Percentiles rank a stretch among this genome's conserved stretches.
Conservation (phyloP, 2,797 vertebrate species). For the Paramormyrops hopkinsi region DNA sequence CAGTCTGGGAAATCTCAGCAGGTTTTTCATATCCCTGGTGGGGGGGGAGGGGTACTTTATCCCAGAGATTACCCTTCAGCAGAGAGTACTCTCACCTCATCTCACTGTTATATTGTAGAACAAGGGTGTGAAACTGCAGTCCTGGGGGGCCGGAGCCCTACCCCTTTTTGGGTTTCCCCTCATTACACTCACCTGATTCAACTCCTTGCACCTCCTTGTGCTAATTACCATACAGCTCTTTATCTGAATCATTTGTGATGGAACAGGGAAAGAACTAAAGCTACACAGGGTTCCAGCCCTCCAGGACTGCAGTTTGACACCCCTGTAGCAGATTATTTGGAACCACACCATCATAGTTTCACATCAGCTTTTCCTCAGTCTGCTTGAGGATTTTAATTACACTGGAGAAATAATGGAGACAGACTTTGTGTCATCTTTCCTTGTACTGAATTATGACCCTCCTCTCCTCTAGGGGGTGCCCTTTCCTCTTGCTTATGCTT, state of each 20-base stretch:
- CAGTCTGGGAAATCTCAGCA: slow-evolving; percentile 56
- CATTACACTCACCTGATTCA: background rate
- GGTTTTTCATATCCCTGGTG: slow-evolving; percentile 58
- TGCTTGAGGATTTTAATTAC: background rate
- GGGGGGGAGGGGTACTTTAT: slow-evolving; percentile 31
- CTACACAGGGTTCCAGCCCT: background rate
- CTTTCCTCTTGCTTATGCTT: background rate
- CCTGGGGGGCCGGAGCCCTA: background rate
- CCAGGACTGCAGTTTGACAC: background rate
- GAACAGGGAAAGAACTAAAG: background rate
- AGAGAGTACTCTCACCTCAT: background rate
- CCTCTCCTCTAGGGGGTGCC: background rate
- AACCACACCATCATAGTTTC: background rate
- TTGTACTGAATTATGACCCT: background rate
- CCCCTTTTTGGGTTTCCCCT: background rate
- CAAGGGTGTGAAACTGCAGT: background rate
- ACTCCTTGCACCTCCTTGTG: background rate
- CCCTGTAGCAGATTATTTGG: background rate
- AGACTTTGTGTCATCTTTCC: background rate
- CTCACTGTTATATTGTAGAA: background rate
- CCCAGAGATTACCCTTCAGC: background rate
- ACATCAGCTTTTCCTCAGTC: background rate
- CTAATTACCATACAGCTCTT: background rate
- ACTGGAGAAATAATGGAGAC: background rate
- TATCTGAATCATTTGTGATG: background rate